Base-by-base conservation (phyloP, 2,113 vertebrate species). In the Camelus bactrianus region DNA sequence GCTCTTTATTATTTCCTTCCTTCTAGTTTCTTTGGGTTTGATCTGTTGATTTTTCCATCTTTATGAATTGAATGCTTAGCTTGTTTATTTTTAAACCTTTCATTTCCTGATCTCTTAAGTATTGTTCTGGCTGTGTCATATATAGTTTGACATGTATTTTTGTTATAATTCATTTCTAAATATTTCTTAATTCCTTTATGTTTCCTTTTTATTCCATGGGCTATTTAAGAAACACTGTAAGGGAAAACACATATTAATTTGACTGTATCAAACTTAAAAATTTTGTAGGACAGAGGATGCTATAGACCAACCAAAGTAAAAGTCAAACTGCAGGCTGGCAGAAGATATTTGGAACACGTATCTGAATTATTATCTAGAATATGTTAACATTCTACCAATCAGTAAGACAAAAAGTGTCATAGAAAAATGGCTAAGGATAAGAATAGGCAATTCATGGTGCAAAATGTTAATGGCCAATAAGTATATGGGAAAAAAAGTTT, bases 131-230 rank as follows among this genome's bases (percentile, higher is more conserved):
- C 32, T 89, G 38, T 69, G 17, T 72, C 50, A 72, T 14, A 77
- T 13, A 82, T 83, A 93, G 15, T 80, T 79, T 73, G 69, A 58
- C 17, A 60, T 52, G 32, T 19, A 60, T 87, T 95, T 94, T 73
- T 60, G 79, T 69, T 89, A 24, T 89, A 60, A 84, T 89, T 88
- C 17, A 80, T 84, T 92, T 94, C 28, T 79, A 94, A 77, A n/a
- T 91, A 56, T 82, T 77, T 88, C 56, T 70, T 8, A 89, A 56
- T 65, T 94, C 16, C 42, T 88, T 90, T 48, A 64, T 88, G 11
- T 83, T 81, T 82, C 35, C 15, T 56, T 91, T 95, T 84, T 89
- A 54, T 89, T 77, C 13, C 16, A 24, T 82, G 48, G 48, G 54
- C 65, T 88, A 54, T 76, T 97, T 92, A 94, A 92, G 30, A 58